phyloP scores from a whole-genome alignment of 2,888 invertebrate genomes.

The Ophion slaviceki region DNA sequence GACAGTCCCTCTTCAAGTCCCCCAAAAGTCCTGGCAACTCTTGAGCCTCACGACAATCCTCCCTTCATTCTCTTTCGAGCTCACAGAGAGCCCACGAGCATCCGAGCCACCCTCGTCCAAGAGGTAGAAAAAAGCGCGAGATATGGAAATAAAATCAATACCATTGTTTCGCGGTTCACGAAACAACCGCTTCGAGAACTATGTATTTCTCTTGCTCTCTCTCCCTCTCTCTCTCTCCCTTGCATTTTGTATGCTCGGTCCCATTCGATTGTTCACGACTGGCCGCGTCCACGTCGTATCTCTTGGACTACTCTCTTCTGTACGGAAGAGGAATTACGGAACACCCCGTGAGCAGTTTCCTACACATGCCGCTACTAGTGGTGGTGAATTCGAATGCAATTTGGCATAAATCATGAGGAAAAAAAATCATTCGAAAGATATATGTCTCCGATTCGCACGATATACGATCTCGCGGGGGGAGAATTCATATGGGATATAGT shows the following conservation, averaged over 20 bases:
- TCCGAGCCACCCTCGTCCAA: constrained; percentile 68
- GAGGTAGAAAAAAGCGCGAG: constrained; percentile 68
- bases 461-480: constrained; percentile 23
- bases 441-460: constrained; percentile 37
- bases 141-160: constrained; percentile 83
- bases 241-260: constrained; percentile 48
- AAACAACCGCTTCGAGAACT: constrained; percentile 57
- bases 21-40: constrained; percentile 55
- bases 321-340: constrained; percentile 52
- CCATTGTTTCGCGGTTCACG: constrained; percentile 81
- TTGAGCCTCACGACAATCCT: constrained; percentile 44
- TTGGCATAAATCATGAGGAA: constrained; percentile 60
- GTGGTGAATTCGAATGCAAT: constrained; percentile 65
- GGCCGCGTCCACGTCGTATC: constrained; percentile 55
- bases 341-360: constrained; percentile 60
- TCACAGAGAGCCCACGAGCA: constrained; percentile 63
- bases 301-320: constrained; percentile 38
- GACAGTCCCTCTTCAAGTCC: constrained; percentile 39
- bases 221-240: constrained; percentile 20
- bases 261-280: constrained; percentile 68
- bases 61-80: constrained; percentile 50
- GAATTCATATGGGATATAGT: constrained; percentile 9
- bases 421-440: constrained; percentile 47
- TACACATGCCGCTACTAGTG: constrained; percentile 49
- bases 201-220: constrained; percentile 14